Conservation (phyloP, 2,113 vertebrate species). For the Salvelinus fontinalis region DNA sequence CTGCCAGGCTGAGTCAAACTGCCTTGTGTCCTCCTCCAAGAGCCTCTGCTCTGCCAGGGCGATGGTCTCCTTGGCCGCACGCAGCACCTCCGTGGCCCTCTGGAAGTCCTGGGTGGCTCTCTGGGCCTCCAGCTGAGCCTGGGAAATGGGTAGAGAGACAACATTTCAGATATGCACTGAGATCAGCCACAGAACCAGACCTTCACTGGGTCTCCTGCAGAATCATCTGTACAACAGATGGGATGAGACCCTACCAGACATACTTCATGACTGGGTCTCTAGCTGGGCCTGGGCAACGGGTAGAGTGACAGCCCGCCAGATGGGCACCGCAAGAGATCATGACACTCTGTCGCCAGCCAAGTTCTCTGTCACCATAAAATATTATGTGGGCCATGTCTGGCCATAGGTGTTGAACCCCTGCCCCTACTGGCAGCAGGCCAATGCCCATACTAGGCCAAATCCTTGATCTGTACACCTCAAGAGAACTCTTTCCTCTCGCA, state of each 20-base stretch:
- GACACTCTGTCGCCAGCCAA: not conserved
- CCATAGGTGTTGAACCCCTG: slow-evolving; percentile 1
- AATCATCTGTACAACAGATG: too few species aligned
- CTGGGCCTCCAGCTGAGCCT: slow-evolving; percentile 95
- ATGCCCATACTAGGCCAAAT: not conserved
- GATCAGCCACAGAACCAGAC: not conserved
- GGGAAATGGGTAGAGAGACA: slow-evolving; percentile 6
- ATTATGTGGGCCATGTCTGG: slow-evolving; percentile 1
- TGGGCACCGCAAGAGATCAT: not conserved
- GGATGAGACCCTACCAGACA: not conserved
- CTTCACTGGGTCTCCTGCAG: too few species aligned
- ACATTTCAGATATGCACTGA: not conserved
- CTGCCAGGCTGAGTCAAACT: slow-evolving; percentile 98
- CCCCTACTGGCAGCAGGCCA: slow-evolving; percentile 13
- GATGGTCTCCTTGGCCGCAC: slow-evolving; percentile 95
- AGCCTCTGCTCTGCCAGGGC: slow-evolving; percentile 91
- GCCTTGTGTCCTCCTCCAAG: slow-evolving; percentile 90
- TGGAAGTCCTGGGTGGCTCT: slow-evolving; percentile 95
- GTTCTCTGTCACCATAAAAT: slow-evolving; percentile 10
- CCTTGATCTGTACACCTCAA: not conserved
- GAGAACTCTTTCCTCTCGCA: not conserved
- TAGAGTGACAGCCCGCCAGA: not conserved
- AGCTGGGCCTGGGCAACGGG: slow-evolving; percentile 80
- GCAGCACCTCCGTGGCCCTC: slow-evolving; percentile 90
- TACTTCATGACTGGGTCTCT: slow-evolving; percentile 79